A percentile compares a stretch with the other conserved stretches of the same genome.
These are phyloP conservation scores for Passer montanus DNA, from an alignment of 2,113 vertebrate genomes.

Conservation along the genomic window DNA sequence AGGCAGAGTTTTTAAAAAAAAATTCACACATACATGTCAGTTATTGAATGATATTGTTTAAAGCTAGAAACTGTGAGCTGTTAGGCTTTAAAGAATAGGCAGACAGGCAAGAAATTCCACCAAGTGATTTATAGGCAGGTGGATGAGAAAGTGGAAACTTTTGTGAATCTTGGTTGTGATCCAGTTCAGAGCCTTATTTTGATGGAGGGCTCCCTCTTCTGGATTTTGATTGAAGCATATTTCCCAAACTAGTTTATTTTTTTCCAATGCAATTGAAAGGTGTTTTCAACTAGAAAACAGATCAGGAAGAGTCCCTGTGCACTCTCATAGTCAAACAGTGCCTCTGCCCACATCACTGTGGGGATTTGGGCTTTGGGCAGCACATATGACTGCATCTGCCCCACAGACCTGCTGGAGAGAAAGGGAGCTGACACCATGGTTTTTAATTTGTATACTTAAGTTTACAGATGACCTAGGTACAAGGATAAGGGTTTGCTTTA, in stretches of 20 bases:
- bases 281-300: not conserved
- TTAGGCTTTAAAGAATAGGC: conserved; percentile 41
- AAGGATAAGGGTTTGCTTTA: not conserved
- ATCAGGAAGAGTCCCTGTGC: not conserved
- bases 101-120: conserved; percentile 54
- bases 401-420: not conserved
- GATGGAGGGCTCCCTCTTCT: conserved; percentile 67
- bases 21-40: not conserved
- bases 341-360: accelerated
- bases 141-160: conserved; percentile 55
- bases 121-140: conserved; percentile 34
- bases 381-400: not conserved
- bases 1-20: not conserved
- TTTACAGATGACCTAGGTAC: not conserved
- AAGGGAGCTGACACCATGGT: not conserved
- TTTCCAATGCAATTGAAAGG: not conserved
- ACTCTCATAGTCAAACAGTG: not conserved
- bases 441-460: not conserved
- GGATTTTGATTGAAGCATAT: conserved; percentile 9
- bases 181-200: conserved; percentile 29
- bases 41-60: conserved; percentile 56
- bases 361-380: not conserved
- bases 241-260: not conserved
- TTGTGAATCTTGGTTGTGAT: not conserved
- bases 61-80: conserved; percentile 23